Evolutionary conservation across 2,888 invertebrate species (phyloP).

Genomic region (Busseola fusca): DNA sequence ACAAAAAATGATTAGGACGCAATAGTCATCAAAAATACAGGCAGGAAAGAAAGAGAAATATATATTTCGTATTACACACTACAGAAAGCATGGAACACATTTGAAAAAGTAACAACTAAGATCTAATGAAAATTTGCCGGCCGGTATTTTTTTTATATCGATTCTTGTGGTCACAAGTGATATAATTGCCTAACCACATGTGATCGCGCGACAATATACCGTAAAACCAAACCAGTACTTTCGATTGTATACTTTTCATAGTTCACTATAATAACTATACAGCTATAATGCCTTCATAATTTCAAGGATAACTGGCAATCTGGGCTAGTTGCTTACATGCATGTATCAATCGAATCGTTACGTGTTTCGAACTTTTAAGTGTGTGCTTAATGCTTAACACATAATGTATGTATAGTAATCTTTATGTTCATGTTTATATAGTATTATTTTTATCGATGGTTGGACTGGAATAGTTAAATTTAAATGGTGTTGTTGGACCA

Average conservation of each 20-base stretch:
- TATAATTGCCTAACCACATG: neutral
- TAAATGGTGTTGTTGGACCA: slow-evolving; percentile 18
- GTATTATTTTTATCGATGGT: slow-evolving; percentile 39
- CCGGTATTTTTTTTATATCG: neutral
- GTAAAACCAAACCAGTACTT: slow-evolving; percentile 43
- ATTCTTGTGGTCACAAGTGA: neutral
- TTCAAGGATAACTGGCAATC: slow-evolving; percentile 46
- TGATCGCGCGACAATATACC: neutral
- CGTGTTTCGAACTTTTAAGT: slow-evolving; percentile 39
- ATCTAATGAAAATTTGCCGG: neutral
- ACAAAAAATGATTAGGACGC: neutral
- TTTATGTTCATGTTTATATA: slow-evolving; percentile 10
- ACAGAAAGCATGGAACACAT: neutral
- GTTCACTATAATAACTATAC: neutral
- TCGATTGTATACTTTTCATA: slow-evolving; percentile 28
- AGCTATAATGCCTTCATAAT: slow-evolving; percentile 10
- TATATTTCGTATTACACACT: neutral
- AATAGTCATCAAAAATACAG: neutral
- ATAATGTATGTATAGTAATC: slow-evolving; percentile 14
- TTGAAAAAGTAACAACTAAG: neutral
- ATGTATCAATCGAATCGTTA: slow-evolving; percentile 35
- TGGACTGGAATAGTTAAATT: slow-evolving; percentile 10
- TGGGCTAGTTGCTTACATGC: slow-evolving; percentile 17
- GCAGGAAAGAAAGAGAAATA: neutral
- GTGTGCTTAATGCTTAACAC: slow-evolving; percentile 30